Evolutionary conservation across 2,888 invertebrate species (phyloP).

Genomic region (Anthoptus insignis): DNA sequence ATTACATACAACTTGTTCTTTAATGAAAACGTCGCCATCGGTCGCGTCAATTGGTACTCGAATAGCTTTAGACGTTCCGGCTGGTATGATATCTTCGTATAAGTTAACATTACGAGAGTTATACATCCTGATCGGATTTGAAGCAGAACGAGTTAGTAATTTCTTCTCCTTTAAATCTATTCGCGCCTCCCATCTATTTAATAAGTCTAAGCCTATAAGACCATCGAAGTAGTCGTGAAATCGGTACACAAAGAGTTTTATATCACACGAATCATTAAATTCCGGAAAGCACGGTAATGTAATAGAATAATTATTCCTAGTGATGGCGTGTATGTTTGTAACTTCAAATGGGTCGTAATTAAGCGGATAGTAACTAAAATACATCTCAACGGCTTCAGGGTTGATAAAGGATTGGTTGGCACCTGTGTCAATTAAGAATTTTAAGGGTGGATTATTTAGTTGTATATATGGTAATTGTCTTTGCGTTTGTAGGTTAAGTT

Average conservation of each 20-base stretch:
- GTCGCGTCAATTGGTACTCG: not conserved
- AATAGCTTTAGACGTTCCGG: no score
- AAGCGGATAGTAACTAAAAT: not conserved
- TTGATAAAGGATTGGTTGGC: constrained; percentile 5
- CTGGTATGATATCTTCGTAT: no score
- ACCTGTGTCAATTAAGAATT: not conserved
- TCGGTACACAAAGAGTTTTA: no score
- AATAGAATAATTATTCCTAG: constrained; percentile 15
- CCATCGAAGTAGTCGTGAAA: no score
- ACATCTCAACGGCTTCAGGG: constrained; percentile 10
- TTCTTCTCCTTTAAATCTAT: no score
- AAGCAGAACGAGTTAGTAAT: no score
- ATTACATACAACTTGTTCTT: not conserved
- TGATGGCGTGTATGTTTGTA: constrained; percentile 1
- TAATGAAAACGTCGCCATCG: not conserved
- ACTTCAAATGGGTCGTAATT: constrained; percentile 7
- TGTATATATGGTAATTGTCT: constrained; percentile 10
- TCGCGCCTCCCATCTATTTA: no score
- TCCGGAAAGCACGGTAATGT: not conserved
- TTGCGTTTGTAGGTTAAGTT: constrained; percentile 2
- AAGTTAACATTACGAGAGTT: constrained; percentile 10
- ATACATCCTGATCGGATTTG: no score
- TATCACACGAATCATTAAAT: no score
- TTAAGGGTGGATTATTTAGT: not conserved
- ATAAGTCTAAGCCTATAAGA: no score